phyloP scores from a whole-genome alignment of 2,797 vertebrate species.

The Myotis pilosus region DNA sequence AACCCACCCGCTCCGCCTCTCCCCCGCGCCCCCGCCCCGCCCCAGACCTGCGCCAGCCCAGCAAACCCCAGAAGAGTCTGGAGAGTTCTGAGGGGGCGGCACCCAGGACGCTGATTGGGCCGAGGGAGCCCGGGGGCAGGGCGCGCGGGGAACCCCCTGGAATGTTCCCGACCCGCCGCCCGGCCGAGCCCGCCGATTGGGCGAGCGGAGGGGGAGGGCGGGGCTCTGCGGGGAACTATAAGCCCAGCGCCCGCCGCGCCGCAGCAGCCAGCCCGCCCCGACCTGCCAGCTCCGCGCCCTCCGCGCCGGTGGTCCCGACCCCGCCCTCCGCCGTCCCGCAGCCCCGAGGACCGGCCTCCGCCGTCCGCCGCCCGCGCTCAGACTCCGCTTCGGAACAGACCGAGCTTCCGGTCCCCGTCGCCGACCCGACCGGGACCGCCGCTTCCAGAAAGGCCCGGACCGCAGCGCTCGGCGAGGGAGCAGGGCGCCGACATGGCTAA shows the following conservation, averaged over 20 bases:
- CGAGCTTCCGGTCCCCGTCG: accelerated
- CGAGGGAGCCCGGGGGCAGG: not conserved
- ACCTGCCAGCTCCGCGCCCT: too few relatives aligned
- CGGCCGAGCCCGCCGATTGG: not conserved
- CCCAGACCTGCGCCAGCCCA: too few relatives aligned
- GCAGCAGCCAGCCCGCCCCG: accelerated
- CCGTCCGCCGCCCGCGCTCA: accelerated
- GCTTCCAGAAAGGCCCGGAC: not conserved
- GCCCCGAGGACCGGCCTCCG: accelerated
- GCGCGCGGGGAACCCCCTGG: conserved; percentile 3
- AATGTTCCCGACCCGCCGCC: conserved; percentile 26
- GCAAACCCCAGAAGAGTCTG: conserved; percentile 39
- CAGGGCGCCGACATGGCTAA: conserved; percentile 53
- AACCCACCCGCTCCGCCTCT: not conserved
- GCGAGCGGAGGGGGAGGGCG: not conserved
- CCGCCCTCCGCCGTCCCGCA: conserved; percentile 72
- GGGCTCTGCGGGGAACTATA: not conserved
- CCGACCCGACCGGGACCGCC: too few relatives aligned
- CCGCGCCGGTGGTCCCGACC: too few relatives aligned
- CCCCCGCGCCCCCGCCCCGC: not conserved
- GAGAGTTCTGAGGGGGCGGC: not conserved
- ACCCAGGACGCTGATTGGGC: not conserved
- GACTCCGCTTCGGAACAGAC: accelerated
- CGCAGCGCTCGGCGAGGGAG: not conserved
- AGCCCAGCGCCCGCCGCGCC: accelerated